Evolutionary conservation across 2,113 vertebrate genomes (phyloP).

Genomic region (Prionailurus bengalensis): DNA sequence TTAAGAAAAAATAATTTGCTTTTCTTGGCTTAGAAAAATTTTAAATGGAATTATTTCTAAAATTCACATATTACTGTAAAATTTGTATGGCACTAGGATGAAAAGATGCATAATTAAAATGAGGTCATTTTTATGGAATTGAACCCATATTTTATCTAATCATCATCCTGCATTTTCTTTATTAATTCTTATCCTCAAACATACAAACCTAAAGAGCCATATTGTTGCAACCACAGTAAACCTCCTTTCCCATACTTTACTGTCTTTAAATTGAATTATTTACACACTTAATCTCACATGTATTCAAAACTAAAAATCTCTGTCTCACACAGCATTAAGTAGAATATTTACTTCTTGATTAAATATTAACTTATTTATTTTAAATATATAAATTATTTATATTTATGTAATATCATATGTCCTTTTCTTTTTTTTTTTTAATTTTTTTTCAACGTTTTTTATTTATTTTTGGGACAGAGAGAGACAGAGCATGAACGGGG

Average conservation of each 20-base stretch:
- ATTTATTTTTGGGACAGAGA: too few relatives aligned
- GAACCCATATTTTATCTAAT: conserved; percentile 29
- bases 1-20: conserved; percentile 75
- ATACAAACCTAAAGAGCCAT: background rate
- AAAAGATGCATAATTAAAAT: conserved; percentile 56
- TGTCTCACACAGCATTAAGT: background rate
- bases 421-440: background rate
- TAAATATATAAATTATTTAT: background rate
- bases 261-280: conserved; percentile 25
- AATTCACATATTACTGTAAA: conserved; percentile 61
- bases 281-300: background rate
- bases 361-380: conserved; percentile 21
- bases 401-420: background rate
- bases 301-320: conserved; percentile 41
- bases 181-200: conserved; percentile 17
- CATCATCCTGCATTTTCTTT: conserved; percentile 33
- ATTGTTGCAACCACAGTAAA: background rate
- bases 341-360: conserved; percentile 42
- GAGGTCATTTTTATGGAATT: conserved; percentile 27
- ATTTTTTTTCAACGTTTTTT: too few relatives aligned
- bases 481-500: too few relatives aligned
- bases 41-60: conserved; percentile 71
- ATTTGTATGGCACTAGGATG: conserved; percentile 19
- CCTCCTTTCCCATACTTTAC: background rate
- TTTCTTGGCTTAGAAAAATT: conserved; percentile 70